Evolutionary conservation across 2,113 vertebrate genomes (phyloP), one percentile per base, ranked within the genome.

Genomic region (Phalacrocorax carbo): DNA sequence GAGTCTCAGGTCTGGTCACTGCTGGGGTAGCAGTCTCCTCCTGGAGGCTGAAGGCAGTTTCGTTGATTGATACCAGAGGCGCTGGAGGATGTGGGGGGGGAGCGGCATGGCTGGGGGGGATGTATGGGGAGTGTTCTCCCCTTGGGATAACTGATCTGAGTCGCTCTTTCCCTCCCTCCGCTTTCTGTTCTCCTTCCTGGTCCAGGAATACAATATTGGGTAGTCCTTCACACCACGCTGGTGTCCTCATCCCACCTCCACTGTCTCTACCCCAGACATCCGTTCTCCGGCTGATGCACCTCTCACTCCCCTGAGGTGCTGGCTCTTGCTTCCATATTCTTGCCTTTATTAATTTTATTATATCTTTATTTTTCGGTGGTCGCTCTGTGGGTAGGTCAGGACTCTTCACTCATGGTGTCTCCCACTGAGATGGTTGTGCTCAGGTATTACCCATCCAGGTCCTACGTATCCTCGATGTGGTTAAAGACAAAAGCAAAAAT

Each of bases 141-240:
- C 75, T 76, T 52, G 61, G 21, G 44, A 86, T 96, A 94, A 80
- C 94, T 42, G 19, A 93, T 94, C 86, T 72, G 95, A 96, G 88
- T 61, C 19, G 82, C 68, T 89, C 87, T 90, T 96, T 84, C 93
- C 94, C 81, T 95, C 94, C 84, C 72, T 91, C 60, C 14, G 14
- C 92, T 92, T 90, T 82, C 93, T 92, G 61, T 91, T 98, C 98
- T 98, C 95, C 97, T 98, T 98, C 61, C 42, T 95, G 86, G 60
- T 82, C 85, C 79, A 57, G 62, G n/a, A 80, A 22, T n/a, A 19
- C 38, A 42, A 0, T n/a, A 7, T 15, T 65, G 36, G 4, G 6
- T 55, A 54, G 80, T 55, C 19, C 57, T 91, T 61, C 38, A 38
- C n/a, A n/a, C n/a, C n/a, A n/a, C n/a, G n/a, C 92, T 46, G 34